phyloP scores from a whole-genome alignment of 2,113 vertebrate species.

The Panthera leo region DNA sequence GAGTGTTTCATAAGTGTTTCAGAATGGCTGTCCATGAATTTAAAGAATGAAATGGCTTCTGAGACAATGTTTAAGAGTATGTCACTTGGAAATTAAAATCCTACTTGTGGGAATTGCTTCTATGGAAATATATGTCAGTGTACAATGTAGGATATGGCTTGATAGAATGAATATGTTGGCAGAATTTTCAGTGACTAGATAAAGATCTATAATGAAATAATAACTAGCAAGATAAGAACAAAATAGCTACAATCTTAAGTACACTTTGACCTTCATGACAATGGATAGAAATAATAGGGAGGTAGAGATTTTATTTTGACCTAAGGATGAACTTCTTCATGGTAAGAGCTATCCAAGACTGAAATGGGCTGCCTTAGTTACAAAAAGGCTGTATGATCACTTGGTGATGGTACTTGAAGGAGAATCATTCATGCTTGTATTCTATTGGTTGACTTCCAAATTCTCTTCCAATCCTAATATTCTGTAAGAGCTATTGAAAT shows the following conservation, averaged over 20 bases:
- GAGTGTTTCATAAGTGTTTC: constrained; percentile 36
- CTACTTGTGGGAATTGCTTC: constrained; percentile 25
- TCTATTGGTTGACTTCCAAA: not conserved
- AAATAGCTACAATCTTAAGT: not conserved
- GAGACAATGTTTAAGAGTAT: constrained; percentile 32
- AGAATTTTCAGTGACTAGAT: constrained; percentile 44
- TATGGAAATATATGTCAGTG: not conserved
- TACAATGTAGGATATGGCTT: not conserved
- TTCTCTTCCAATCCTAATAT: not conserved
- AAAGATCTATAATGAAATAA: constrained; percentile 51
- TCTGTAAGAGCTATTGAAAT: not conserved
- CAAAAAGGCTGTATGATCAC: not conserved
- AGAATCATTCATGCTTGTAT: not conserved
- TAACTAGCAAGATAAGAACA: constrained; percentile 42
- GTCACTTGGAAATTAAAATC: constrained; percentile 46
- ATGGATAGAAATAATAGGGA: not conserved
- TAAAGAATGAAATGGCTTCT: not conserved
- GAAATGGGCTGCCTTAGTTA: not conserved
- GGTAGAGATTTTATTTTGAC: not conserved
- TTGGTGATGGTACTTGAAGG: not conserved
- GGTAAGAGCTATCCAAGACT: not conserved
- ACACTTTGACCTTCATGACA: not conserved
- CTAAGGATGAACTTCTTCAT: constrained; percentile 9
- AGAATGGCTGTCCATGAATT: constrained; percentile 19
- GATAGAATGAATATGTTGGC: not conserved